These are phyloP conservation scores for Leptogaster cylindrica DNA, from an alignment of 2,888 invertebrate genomes.

Conservation along the genomic window DNA sequence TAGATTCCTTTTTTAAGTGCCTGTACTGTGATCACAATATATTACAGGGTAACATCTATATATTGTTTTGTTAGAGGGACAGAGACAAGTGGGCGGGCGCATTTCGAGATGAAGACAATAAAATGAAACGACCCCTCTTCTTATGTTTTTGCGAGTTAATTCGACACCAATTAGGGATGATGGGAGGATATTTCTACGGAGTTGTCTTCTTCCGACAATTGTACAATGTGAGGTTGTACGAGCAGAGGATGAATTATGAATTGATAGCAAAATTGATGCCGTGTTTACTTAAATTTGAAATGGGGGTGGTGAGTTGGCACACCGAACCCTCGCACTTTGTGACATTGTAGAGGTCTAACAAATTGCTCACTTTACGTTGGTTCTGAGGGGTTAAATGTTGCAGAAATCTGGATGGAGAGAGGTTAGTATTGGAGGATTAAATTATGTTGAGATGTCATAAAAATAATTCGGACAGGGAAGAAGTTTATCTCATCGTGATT, in stretches of 20 bases:
- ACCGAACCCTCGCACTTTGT: background rate
- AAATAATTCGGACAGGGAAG: constrained; percentile 9
- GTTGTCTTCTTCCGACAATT: constrained; percentile 17
- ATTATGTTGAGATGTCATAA: constrained; percentile 15
- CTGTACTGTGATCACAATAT: background rate
- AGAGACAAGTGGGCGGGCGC: background rate
- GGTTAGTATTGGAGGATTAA: background rate
- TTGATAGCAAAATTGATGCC: constrained; percentile 61
- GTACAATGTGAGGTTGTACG: constrained; percentile 52
- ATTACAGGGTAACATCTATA: too few species aligned
- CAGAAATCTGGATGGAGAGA: background rate
- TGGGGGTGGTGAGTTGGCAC: too few species aligned
- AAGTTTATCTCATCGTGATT: constrained; percentile 7
- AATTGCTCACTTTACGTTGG: constrained; percentile 36
- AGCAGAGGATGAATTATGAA: constrained; percentile 61
- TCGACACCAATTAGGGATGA: constrained; percentile 63
- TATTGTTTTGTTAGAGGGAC: too few species aligned
- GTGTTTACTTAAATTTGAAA: constrained; percentile 40
- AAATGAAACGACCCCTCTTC: constrained; percentile 47
- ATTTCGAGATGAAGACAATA: constrained; percentile 45
- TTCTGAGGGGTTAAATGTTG: background rate
- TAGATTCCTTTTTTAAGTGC: constrained; percentile 28
- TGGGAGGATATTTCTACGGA: constrained; percentile 51
- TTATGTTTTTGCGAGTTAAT: constrained; percentile 53
- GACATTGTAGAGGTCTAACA: constrained; percentile 38